Percentiles rank a stretch among this genome's conserved stretches.
Evolutionary conservation across 1,140 invertebrate species (phyloP).

Genomic region (Melitaea cinxia): DNA sequence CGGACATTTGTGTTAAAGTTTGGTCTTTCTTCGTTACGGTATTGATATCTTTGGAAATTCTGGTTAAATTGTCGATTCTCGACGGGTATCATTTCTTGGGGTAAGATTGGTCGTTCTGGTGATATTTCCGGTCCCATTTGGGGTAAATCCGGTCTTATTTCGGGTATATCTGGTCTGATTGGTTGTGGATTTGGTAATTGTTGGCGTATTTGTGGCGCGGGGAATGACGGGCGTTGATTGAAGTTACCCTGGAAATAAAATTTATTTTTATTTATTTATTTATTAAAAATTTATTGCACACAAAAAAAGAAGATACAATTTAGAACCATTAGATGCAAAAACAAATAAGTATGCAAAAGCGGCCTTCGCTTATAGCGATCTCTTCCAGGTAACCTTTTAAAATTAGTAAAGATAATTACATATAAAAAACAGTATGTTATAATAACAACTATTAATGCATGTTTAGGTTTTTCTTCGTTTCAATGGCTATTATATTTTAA

Average conservation of each 20-base stretch:
- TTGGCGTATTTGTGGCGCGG: conserved; percentile 48
- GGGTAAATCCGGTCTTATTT: conserved; percentile 35
- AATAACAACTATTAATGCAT: no score
- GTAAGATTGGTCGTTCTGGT: conserved; percentile 33
- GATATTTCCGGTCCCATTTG: conserved; percentile 40
- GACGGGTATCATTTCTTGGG: conserved; percentile 22
- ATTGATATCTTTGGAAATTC: conserved; percentile 45
- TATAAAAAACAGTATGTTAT: no score
- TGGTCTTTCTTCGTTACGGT: conserved; percentile 34
- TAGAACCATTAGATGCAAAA: no score
- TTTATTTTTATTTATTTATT: no score
- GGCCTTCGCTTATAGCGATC: no score
- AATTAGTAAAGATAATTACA: no score
- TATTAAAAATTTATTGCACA: conserved; percentile 1
- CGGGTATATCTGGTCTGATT: conserved; percentile 38
- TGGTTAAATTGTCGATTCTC: conserved; percentile 32
- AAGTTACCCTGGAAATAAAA: conserved; percentile 59
- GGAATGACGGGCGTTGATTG: conserved; percentile 53
- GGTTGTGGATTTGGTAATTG: conserved; percentile 26
- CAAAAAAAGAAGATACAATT: no score
- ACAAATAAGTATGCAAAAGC: no score
- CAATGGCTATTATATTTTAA: no score
- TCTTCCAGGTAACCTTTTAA: no score
- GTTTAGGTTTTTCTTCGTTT: no score
- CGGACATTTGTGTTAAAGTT: conserved; percentile 40